phyloP scores from a whole-genome alignment of 2,888 invertebrate genomes.

The Sphaerophoria rueppellii region DNA sequence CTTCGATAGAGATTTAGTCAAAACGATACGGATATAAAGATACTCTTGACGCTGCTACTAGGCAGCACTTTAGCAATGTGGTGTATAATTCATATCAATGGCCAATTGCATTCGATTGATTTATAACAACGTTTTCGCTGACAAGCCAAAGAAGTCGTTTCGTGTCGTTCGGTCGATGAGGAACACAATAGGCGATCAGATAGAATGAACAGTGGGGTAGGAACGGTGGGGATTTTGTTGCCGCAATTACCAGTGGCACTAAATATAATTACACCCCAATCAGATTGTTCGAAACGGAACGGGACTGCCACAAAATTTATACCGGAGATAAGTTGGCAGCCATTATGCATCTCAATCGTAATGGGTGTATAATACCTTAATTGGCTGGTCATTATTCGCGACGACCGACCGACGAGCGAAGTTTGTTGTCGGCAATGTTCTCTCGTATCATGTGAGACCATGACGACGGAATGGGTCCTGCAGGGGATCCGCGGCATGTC shows the following conservation, averaged over 20 bases:
- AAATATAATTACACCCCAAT: slow-evolving; percentile 72
- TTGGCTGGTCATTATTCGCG: slow-evolving; percentile 67
- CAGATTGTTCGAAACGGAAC: slow-evolving; percentile 45
- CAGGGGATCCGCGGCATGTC: slow-evolving; percentile 58
- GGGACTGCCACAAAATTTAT: slow-evolving; percentile 21
- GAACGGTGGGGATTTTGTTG: slow-evolving; percentile 56
- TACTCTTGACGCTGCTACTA: not conserved
- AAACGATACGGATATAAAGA: slow-evolving; percentile 41
- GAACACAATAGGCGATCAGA: slow-evolving; percentile 29
- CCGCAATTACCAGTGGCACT: slow-evolving; percentile 72
- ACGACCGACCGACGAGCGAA: not conserved
- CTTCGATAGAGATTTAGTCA: slow-evolving; percentile 45
- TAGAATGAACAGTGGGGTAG: not conserved
- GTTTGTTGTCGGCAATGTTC: slow-evolving; percentile 19
- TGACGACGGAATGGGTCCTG: not conserved
- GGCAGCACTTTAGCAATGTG: not conserved
- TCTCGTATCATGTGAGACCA: not conserved
- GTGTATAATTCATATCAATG: slow-evolving; percentile 62
- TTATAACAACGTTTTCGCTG: slow-evolving; percentile 67
- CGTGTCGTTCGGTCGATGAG: not conserved
- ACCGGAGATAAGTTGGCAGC: slow-evolving; percentile 55
- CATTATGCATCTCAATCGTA: slow-evolving; percentile 11
- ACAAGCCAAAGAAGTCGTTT: slow-evolving; percentile 20
- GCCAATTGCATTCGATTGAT: slow-evolving; percentile 72
- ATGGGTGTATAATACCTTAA: slow-evolving; percentile 73